phyloP scores from a whole-genome alignment of 2,797 vertebrate species.

The Scarus forsteni region DNA sequence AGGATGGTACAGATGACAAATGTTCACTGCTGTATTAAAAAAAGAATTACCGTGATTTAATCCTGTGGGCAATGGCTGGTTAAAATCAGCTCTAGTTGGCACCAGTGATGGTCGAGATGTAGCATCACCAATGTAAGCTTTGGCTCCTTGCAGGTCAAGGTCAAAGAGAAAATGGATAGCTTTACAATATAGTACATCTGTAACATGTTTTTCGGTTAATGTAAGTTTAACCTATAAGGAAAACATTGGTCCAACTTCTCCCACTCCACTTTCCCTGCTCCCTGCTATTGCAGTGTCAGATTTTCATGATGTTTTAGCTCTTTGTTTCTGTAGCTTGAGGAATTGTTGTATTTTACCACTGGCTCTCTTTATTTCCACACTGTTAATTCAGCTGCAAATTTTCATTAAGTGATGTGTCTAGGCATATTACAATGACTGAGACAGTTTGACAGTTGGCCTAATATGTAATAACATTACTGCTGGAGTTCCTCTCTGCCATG shows the following conservation, averaged over 20 bases:
- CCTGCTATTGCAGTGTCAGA: no score
- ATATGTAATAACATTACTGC: slow-evolving; percentile 5
- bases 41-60: not conserved
- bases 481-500: not conserved
- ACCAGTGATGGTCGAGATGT: no score
- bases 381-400: slow-evolving; percentile 13
- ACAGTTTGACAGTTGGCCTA: slow-evolving; percentile 22
- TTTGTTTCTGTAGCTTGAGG: not conserved
- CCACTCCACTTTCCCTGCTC: no score
- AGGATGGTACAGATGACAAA: not conserved
- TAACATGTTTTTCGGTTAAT: no score
- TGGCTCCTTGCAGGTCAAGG: no score
- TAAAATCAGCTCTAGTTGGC: not conserved
- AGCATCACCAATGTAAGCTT: no score
- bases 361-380: not conserved
- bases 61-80: not conserved
- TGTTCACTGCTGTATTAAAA: not conserved
- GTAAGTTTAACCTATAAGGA: no score
- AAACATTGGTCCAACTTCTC: no score
- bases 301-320: no score
- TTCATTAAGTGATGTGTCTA: not conserved
- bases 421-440: not conserved
- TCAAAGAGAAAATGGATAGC: no score
- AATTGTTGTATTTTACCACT: no score
- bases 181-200: no score